Conservation (phyloP, 2,888 invertebrate genomes). For the Camptogramma bilineatum region DNA sequence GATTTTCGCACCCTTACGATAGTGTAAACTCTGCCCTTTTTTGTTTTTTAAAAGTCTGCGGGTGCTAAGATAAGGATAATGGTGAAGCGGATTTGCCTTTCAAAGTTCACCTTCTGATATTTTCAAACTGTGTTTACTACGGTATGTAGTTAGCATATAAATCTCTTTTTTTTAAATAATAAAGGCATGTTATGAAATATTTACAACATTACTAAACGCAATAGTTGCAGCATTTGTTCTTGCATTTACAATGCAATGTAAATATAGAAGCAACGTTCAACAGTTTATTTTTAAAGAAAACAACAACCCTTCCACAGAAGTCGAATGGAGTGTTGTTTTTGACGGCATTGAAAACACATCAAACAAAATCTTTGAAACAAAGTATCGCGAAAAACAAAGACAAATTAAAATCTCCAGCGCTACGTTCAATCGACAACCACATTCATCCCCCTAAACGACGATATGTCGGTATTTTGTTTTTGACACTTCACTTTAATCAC, state of each 20-base stretch:
- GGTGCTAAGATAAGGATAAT: conserved; percentile 64
- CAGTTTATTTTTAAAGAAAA: not conserved
- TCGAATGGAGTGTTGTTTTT: conserved; percentile 3
- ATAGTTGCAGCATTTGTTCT: too few species aligned
- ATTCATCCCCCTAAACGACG: conserved; percentile 19
- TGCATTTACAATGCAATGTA: not conserved
- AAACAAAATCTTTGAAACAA: conserved; percentile 1
- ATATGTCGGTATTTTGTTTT: conserved; percentile 73
- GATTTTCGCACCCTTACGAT: conserved; percentile 71
- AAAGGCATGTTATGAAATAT: too few species aligned
- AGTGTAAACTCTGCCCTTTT: conserved; percentile 63
- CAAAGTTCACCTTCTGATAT: conserved; percentile 12
- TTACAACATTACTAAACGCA: too few species aligned
- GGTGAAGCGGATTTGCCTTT: conserved; percentile 36
- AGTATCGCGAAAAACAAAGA: conserved; percentile 11
- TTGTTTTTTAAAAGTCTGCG: conserved; percentile 75
- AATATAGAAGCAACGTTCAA: not conserved
- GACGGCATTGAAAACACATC: not conserved
- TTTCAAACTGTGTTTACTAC: too few species aligned
- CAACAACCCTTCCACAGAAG: not conserved
- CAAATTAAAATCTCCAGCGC: conserved; percentile 26
- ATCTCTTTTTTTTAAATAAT: too few species aligned
- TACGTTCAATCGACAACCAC: conserved; percentile 25
- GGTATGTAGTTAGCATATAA: too few species aligned
- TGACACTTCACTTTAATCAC: conserved; percentile 85